These are phyloP conservation scores for Physella acuta DNA, from an alignment of 1,140 invertebrate genomes.

Conservation along the genomic window DNA sequence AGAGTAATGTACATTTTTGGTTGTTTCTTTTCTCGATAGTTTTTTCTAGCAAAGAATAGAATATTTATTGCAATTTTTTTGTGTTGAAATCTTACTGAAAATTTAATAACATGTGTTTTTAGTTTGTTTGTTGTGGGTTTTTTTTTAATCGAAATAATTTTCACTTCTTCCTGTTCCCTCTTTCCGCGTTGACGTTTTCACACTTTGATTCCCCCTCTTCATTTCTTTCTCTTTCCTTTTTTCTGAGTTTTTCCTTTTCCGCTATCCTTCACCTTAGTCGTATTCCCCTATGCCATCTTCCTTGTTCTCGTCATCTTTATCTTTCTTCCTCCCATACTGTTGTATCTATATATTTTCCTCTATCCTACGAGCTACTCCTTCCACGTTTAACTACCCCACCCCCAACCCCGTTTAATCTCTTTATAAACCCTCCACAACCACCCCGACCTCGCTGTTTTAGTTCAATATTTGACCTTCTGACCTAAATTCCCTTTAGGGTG, in stretches of 20 bases:
- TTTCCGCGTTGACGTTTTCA: not conserved
- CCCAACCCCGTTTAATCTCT: too few species aligned
- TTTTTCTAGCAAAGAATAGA: too few species aligned
- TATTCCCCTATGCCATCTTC: not conserved
- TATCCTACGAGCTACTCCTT: not conserved
- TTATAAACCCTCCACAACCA: too few species aligned
- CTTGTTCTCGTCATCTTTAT: not conserved
- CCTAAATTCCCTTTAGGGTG: too few species aligned
- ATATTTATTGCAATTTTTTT: too few species aligned
- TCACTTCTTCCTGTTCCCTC: not conserved
- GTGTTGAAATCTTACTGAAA: too few species aligned
- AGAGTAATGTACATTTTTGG: too few species aligned
- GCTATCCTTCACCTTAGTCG: not conserved
- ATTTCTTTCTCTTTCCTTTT: not conserved
- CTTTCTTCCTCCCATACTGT: not conserved
- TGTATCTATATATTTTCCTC: not conserved
- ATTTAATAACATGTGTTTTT: too few species aligned
- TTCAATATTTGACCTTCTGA: too few species aligned
- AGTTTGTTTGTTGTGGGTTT: not conserved
- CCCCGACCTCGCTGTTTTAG: too few species aligned
- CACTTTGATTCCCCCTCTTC: not conserved
- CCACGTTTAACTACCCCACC: not conserved
- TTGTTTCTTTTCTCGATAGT: too few species aligned
- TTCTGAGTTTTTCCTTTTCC: not conserved
- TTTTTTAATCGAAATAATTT: too few species aligned